Conservation (phyloP, 2,113 vertebrate species). For the Nibea albiflora region DNA sequence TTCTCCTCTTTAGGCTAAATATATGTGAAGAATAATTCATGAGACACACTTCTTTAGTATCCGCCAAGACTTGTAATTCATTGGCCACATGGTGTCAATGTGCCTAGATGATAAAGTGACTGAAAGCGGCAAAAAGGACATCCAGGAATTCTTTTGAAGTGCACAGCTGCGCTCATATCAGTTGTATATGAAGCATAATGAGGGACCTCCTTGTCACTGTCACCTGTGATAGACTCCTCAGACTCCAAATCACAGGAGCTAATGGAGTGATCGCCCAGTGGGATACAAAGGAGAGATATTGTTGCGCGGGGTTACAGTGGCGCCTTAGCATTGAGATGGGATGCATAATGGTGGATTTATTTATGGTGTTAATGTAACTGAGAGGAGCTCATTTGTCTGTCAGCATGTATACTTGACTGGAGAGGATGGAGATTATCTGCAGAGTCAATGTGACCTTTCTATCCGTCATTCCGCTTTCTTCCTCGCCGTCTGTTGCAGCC, state of each 20-base stretch:
- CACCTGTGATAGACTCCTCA: slow-evolving; percentile 71
- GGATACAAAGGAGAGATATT: slow-evolving; percentile 50
- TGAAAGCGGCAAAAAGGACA: slow-evolving; percentile 56
- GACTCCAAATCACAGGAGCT: slow-evolving; percentile 60
- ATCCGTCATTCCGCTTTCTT: slow-evolving; percentile 46
- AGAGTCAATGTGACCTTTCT: slow-evolving; percentile 69
- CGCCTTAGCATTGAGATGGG: slow-evolving; percentile 32
- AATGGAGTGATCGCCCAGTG: slow-evolving; percentile 63
- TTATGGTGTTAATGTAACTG: slow-evolving; percentile 68
- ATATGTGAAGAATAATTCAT: slow-evolving; percentile 70
- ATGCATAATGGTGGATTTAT: slow-evolving; percentile 55
- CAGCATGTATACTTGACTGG: slow-evolving; percentile 59
- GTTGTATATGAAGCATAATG: slow-evolving; percentile 65
- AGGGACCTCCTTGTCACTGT: slow-evolving; percentile 67
- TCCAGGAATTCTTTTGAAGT: slow-evolving; percentile 58
- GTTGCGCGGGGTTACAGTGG: slow-evolving; percentile 31
- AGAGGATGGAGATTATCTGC: slow-evolving; percentile 70
- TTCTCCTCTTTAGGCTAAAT: slow-evolving; percentile 63
- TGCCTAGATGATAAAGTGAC: slow-evolving; percentile 60
- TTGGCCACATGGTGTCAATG: slow-evolving; percentile 61
- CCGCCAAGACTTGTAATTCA: slow-evolving; percentile 50
- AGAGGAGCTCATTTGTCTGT: slow-evolving; percentile 69
- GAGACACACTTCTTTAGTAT: slow-evolving; percentile 50
- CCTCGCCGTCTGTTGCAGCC: slow-evolving; percentile 16
- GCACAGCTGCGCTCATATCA: slow-evolving; percentile 52